These are phyloP conservation scores for Nebria salina DNA, from an alignment of 2,888 invertebrate species.

Conservation along the genomic window DNA sequence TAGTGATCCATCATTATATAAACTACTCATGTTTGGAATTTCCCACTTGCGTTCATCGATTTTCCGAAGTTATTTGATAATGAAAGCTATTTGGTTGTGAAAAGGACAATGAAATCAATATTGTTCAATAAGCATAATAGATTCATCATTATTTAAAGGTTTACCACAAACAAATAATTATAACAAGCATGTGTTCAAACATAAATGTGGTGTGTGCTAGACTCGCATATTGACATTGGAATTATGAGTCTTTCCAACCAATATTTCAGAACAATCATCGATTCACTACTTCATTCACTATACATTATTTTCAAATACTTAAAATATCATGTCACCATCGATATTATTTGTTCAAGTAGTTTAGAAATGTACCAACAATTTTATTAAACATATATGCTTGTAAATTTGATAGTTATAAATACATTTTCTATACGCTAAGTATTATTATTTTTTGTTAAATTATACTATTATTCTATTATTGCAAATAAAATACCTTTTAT, in stretches of 20 bases:
- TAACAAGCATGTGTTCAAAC: not conserved
- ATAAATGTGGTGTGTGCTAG: not conserved
- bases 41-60: not conserved
- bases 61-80: not conserved
- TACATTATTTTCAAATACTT: too few species aligned
- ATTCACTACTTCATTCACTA: too few species aligned
- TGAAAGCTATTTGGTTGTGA: not conserved
- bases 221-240: not conserved
- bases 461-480: too few species aligned
- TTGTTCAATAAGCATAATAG: not conserved
- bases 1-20: not conserved
- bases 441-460: too few species aligned
- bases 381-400: too few species aligned
- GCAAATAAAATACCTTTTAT: too few species aligned
- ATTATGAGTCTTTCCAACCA: not conserved
- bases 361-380: too few species aligned
- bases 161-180: not conserved
- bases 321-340: too few species aligned
- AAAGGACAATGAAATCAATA: not conserved
- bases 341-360: too few species aligned
- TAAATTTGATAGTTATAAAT: too few species aligned
- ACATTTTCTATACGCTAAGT: too few species aligned
- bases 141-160: not conserved
- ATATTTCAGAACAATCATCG: too few species aligned
- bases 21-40: not conserved